Evolutionary conservation across 2,113 vertebrate species (phyloP), one percentile per base, ranked within the genome.

Genomic region (Ascaphus truei): DNA sequence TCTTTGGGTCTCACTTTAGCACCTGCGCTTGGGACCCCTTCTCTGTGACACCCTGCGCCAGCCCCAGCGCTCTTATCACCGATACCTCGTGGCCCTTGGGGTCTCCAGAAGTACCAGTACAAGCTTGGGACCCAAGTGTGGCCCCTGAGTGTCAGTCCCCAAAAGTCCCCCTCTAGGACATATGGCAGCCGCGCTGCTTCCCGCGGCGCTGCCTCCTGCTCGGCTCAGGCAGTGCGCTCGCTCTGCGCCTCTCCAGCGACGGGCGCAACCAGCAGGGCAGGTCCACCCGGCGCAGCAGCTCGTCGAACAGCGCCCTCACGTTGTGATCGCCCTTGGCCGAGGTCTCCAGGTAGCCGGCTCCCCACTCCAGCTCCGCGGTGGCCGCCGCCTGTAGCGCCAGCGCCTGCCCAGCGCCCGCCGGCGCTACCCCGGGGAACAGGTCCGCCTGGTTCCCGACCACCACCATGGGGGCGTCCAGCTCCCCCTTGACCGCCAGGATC

Each of bases 381-480:
- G 74, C 60, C 72, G 84, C 83, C 58, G 73, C 74, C 1, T 82
- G 67, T 1, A 56, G 48, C 1, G 80, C 69, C 12, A 37, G 43
- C n/a, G 71, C 72, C 22, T 73, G 80, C 2, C 81, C 71, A 13
- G 77, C 68, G 3, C 62, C 18, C 36, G 73, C 64, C 47, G 82
- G 63, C 2, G 51, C 47, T 25, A 61, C 13, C 3, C 13, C 4
- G 3, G 62, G 66, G 43, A 29, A 72, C 31, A 45, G 34, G 39
- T 89, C 86, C 0, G 71, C 73, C 56, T 88, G 86, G 76, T 77
- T 78, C 26, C 80, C 86, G 0, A 89, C 84, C 68, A 90, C 84
- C 3, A 80, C 79, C 39, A 89, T 77, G 5, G 75, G 80, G 0
- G 74, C 71, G 18, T 71, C 18, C 36, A 67, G 71, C 15, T 51